These are phyloP conservation scores for Malachius bipustulatus DNA, from an alignment of 2,888 invertebrate genomes.

Conservation along the genomic window DNA sequence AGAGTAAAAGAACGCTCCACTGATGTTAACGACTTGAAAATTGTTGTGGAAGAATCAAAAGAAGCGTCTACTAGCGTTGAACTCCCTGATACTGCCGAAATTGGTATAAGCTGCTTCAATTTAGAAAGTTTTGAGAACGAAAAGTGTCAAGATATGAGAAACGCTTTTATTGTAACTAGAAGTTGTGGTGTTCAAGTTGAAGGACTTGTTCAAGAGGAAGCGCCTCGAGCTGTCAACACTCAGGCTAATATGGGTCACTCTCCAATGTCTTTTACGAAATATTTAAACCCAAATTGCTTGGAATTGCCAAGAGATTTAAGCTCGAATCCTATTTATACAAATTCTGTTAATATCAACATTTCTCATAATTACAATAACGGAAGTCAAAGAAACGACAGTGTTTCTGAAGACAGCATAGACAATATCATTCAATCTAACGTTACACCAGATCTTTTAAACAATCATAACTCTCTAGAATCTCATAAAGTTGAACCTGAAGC, in stretches of 20 bases:
- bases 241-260: too few species aligned
- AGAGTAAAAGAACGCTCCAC: conserved; percentile 47
- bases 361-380: conserved; percentile 41
- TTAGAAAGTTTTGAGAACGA: conserved; percentile 27
- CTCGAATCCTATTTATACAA: conserved; percentile 35
- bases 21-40: conserved; percentile 43
- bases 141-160: conserved; percentile 21
- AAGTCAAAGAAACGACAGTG: conserved; percentile 32
- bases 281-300: conserved; percentile 31
- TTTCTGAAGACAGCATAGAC: conserved; percentile 43
- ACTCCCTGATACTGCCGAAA: conserved; percentile 36
- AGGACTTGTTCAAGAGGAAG: too few species aligned
- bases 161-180: conserved; percentile 29
- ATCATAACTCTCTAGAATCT: conserved; percentile 41
- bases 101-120: conserved; percentile 39
- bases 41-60: conserved; percentile 34
- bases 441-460: conserved; percentile 47
- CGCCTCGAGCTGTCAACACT: too few species aligned
- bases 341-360: conserved; percentile 48
- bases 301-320: conserved; percentile 18
- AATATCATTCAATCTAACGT: conserved; percentile 24
- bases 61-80: conserved; percentile 34
- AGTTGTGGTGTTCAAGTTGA: conserved; percentile 32
- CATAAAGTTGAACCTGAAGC: conserved; percentile 17
- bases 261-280: conserved; percentile 33